These are phyloP conservation scores for Kobus ellipsiprymnus DNA, from an alignment of 2,113 vertebrate genomes.

Conservation along the genomic window DNA sequence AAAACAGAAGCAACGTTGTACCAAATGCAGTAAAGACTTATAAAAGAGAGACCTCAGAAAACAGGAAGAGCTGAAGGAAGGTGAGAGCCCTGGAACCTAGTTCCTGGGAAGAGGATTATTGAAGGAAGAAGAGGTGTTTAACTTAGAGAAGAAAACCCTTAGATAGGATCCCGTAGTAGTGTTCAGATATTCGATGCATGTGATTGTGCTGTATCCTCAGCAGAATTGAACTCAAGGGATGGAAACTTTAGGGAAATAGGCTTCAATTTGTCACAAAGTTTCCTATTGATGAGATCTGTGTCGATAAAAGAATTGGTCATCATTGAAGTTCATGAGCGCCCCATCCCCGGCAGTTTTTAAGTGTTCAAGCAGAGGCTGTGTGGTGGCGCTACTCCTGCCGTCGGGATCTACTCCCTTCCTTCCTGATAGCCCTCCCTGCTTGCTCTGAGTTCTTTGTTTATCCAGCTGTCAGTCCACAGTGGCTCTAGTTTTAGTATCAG, in stretches of 20 bases:
- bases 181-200: background rate
- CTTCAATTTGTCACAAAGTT: background rate
- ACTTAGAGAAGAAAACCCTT: background rate
- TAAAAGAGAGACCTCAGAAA: background rate
- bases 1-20: background rate
- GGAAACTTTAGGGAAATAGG: background rate
- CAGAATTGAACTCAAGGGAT: background rate
- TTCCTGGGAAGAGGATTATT: background rate
- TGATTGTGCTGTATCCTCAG: background rate
- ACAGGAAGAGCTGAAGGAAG: background rate
- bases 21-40: background rate
- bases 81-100: background rate
- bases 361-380: background rate
- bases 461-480: background rate
- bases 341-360: background rate
- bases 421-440: background rate
- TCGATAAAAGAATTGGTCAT: background rate
- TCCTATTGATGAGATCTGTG: background rate
- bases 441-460: background rate
- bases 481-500: background rate
- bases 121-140: background rate
- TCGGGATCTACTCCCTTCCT: background rate
- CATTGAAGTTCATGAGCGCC: background rate
- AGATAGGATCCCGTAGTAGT: background rate
- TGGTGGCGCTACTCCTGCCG: accelerated